Evolutionary conservation across 1,140 invertebrate genomes (phyloP), one percentile per base, ranked within the genome.

Genomic region (Delia radicum): DNA sequence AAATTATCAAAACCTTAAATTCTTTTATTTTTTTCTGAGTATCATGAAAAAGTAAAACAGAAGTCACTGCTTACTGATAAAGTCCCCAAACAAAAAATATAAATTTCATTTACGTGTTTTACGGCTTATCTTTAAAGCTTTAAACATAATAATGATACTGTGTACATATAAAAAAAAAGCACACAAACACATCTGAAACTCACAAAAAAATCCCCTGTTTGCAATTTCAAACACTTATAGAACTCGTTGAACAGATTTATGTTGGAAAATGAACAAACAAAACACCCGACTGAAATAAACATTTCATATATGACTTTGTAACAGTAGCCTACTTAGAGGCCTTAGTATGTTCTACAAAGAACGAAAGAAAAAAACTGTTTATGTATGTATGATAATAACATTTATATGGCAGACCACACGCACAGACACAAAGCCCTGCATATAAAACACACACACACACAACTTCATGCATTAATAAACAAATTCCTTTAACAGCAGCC

Each of bases 211-310:
- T 77, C 73, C 73, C 76, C 37, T 72, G 73, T 77, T 55, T 29
- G 76, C 76, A 77, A 77, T 77, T 77, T 77, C 42, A 74, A 74
- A 72, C 76, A 77, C 74, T 77, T 77, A 74, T 74, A 72, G 76
- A 77, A 63, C 65, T 61, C 42, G 63, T 33, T 18, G 63, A n/a
- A 76, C 75, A 76, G 75, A 76, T 76, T 76, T 74, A 73, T 69
- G 65, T 18, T 21, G 24, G 4, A 69, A 69, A 37, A 21, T n/a
- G n/a, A 69, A 13, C 29, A 0, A 21, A 31, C 65, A 69, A 69
- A 4, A 69, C 21, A 69, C 29, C 37, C 10, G 24, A 55, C 48
- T 55, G 48, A 21, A 21, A 55, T 55, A 55, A 55, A 24, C 48
- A 55, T 55, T 55, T 55, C 18, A 55, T n/a, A n/a, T 55, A 55